These are phyloP conservation scores for Henricia sp. DNA, from an alignment of 53 echinoderm and acorn worm genomes.

Conservation along the genomic window DNA sequence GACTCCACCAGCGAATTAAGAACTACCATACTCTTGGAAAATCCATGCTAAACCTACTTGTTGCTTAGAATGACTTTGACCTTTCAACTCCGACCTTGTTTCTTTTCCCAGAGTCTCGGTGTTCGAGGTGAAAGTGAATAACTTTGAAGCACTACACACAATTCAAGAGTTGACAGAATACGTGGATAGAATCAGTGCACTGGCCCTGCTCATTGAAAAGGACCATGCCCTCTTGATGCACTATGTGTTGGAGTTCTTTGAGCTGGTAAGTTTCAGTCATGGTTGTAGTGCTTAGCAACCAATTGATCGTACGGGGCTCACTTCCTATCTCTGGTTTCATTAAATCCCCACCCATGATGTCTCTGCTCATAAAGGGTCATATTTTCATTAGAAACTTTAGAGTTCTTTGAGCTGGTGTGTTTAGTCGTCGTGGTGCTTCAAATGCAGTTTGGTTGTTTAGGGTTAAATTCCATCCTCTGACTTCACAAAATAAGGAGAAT, in stretches of 20 bases:
- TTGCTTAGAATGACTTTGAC: too few relatives aligned
- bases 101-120: constrained; percentile 53
- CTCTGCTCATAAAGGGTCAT: too few relatives aligned
- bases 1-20: too few relatives aligned
- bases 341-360: too few relatives aligned
- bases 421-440: too few relatives aligned
- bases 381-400: too few relatives aligned
- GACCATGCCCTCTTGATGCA: constrained; percentile 75
- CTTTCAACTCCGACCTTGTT: background rate
- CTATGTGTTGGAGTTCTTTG: constrained; percentile 84
- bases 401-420: too few relatives aligned
- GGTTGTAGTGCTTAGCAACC: background rate
- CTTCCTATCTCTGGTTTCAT: too few relatives aligned
- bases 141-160: constrained; percentile 77
- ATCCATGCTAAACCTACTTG: too few relatives aligned
- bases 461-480: background rate
- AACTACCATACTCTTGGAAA: too few relatives aligned
- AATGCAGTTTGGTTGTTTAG: background rate
- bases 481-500: background rate
- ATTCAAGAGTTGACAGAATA: constrained; percentile 71
- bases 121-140: constrained; percentile 67
- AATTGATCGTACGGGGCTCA: background rate
- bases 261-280: constrained; percentile 77
- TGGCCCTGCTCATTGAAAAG: constrained; percentile 75
- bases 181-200: constrained; percentile 74